Evolutionary conservation across 53 echinoderm and acorn worm species (phyloP).

Genomic region (Mesocentrotus franciscanus): DNA sequence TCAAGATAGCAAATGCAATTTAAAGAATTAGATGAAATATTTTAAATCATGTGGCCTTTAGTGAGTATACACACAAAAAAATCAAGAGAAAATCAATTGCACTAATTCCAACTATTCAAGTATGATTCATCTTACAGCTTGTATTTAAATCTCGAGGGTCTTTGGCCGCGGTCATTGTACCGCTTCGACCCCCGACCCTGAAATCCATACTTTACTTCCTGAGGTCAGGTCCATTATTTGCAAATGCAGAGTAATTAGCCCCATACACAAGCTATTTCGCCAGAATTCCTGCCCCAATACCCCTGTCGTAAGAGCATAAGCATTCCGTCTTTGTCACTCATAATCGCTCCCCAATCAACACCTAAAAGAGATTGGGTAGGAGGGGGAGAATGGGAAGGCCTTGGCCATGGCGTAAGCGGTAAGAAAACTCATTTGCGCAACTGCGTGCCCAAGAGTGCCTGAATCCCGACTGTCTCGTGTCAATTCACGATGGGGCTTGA

Average conservation of each 20-base stretch:
- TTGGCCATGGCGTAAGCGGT: slow-evolving; percentile 26
- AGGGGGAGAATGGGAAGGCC: neutral
- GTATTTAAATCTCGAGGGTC: slow-evolving; percentile 23
- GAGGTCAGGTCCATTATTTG: slow-evolving; percentile 47
- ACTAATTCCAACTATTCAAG: neutral
- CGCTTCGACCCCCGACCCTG: slow-evolving; percentile 27
- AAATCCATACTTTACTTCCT: slow-evolving; percentile 51
- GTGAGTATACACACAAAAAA: neutral
- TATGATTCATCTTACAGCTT: slow-evolving; percentile 11
- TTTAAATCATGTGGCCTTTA: neutral
- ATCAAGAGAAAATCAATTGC: slow-evolving; percentile 26
- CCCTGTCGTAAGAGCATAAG: slow-evolving; percentile 45
- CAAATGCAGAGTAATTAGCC: slow-evolving; percentile 41
- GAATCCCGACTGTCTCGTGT: slow-evolving; percentile 27
- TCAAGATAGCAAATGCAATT: neutral
- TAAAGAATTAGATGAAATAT: too few species aligned
- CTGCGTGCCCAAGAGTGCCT: slow-evolving; percentile 38
- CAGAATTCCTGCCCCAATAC: slow-evolving; percentile 1
- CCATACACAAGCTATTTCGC: neutral
- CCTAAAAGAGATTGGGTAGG: slow-evolving; percentile 6
- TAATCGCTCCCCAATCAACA: slow-evolving; percentile 32
- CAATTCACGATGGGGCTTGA: neutral
- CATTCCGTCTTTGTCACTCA: slow-evolving; percentile 30
- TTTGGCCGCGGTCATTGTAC: slow-evolving; percentile 57
- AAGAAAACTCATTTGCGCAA: slow-evolving; percentile 29